phyloP scores from a whole-genome alignment of 2,797 vertebrate species.

The Acanthopagrus latus region DNA sequence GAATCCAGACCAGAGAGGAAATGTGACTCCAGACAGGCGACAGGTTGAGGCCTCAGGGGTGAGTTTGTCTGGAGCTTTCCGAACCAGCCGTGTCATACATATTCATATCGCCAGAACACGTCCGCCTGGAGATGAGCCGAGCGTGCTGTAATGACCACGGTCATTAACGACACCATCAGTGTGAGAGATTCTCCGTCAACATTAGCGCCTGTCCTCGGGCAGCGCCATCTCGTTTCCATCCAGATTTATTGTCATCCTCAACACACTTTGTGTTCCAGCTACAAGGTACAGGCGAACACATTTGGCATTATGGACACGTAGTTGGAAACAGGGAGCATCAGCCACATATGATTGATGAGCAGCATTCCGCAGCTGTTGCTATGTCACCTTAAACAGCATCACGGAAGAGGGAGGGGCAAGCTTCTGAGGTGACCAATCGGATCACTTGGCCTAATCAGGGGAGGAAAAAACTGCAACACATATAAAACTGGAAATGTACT shows the following conservation, averaged over 20 bases:
- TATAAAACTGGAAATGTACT: slow-evolving; percentile 68
- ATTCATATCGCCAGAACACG: slow-evolving; percentile 38
- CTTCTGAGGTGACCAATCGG: slow-evolving; percentile 60
- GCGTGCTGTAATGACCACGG: slow-evolving; percentile 39
- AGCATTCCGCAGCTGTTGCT: slow-evolving; percentile 67
- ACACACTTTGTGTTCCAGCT: slow-evolving; percentile 21
- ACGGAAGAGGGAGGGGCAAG: slow-evolving; percentile 47
- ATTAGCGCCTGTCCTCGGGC: slow-evolving; percentile 53
- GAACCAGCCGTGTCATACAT: slow-evolving; percentile 28
- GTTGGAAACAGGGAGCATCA: slow-evolving; percentile 31
- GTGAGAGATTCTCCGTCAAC: slow-evolving; percentile 45
- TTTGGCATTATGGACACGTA: slow-evolving; percentile 53
- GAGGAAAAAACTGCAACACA: slow-evolving; percentile 22
- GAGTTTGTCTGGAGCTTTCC: slow-evolving; percentile 21
- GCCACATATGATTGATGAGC: slow-evolving; percentile 65
- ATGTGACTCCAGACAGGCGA: not conserved
- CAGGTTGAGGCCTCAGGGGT: slow-evolving; percentile 11
- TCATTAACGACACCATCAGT: slow-evolving; percentile 57
- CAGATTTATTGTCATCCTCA: slow-evolving; percentile 47
- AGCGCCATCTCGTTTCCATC: slow-evolving; percentile 23
- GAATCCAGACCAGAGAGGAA: slow-evolving; percentile 9
- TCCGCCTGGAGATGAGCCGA: slow-evolving; percentile 22
- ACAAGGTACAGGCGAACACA: not conserved
- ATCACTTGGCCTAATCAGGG: slow-evolving; percentile 26
- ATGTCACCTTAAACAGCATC: slow-evolving; percentile 61